Conservation (phyloP, 2,888 invertebrate genomes). For the Cryptophagus acutangulus region DNA sequence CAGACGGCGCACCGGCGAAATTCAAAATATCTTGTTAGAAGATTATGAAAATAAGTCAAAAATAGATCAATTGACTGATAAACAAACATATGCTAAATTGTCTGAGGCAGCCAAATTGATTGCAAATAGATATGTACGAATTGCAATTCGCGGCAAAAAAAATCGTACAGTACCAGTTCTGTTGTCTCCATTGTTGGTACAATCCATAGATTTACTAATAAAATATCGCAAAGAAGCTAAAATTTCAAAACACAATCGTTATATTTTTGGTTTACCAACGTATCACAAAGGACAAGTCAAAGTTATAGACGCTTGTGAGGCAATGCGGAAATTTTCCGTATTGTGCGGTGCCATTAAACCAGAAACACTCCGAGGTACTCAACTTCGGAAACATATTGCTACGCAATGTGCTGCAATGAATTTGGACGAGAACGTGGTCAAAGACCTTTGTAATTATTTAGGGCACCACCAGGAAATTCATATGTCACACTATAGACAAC, state of each 20-base stretch:
- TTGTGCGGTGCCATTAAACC: slow-evolving; percentile 24
- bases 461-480: background rate
- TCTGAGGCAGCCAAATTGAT: slow-evolving; percentile 5
- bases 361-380: slow-evolving; percentile 20
- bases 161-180: slow-evolving; percentile 7
- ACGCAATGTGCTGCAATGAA: slow-evolving; percentile 23
- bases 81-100: slow-evolving; percentile 5
- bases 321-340: slow-evolving; percentile 24
- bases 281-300: slow-evolving; percentile 6
- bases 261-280: slow-evolving; percentile 16
- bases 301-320: slow-evolving; percentile 26
- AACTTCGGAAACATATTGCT: slow-evolving; percentile 26
- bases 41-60: background rate
- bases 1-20: slow-evolving; percentile 19
- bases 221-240: slow-evolving; percentile 14
- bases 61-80: slow-evolving; percentile 11
- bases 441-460: slow-evolving; percentile 11
- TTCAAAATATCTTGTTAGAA: too few species aligned
- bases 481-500: slow-evolving; percentile 21
- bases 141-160: slow-evolving; percentile 16
- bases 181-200: slow-evolving; percentile 15
- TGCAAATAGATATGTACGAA: slow-evolving; percentile 9
- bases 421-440: slow-evolving; percentile 22
- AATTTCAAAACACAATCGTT: slow-evolving; percentile 12
- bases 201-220: too few species aligned